Conservation (phyloP, 92 coral and sea anemone genomes). For the Zoanthus sansibaricus region DNA sequence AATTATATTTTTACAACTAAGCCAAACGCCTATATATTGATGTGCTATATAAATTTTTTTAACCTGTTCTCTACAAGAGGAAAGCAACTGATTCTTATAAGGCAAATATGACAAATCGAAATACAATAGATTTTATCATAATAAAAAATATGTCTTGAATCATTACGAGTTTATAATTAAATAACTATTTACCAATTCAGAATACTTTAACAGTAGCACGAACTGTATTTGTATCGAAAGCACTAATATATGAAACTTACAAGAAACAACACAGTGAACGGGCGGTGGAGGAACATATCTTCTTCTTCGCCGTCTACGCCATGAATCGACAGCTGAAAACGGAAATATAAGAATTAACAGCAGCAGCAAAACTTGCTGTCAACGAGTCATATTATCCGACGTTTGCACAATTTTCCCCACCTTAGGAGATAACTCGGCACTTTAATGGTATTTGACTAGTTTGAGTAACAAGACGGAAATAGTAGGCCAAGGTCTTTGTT, state of each 20-base stretch:
- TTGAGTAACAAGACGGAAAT: not conserved
- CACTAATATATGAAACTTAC: slow-evolving; percentile 44
- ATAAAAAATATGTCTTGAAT: too few species aligned
- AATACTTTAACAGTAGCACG: not conserved
- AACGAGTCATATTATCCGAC: not conserved
- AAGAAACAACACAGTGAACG: slow-evolving; percentile 61
- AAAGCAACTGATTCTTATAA: too few species aligned
- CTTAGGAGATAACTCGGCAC: not conserved
- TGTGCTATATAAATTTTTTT: too few species aligned
- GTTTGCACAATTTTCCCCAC: not conserved
- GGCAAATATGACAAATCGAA: too few species aligned
- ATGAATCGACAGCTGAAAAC: slow-evolving; percentile 28
- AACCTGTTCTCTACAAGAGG: too few species aligned
- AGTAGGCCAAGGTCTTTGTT: too few species aligned
- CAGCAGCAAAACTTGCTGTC: not conserved
- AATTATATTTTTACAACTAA: too few species aligned
- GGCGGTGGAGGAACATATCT: slow-evolving; percentile 76
- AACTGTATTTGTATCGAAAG: not conserved
- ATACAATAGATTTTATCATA: too few species aligned
- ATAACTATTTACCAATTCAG: not conserved
- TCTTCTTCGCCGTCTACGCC: slow-evolving; percentile 78
- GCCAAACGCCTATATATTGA: too few species aligned
- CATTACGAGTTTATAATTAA: not conserved
- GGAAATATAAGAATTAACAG: not conserved
- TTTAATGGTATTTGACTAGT: not conserved